Evolutionary conservation across 2,113 vertebrate species (phyloP), one percentile per base, ranked within the genome.

Genomic region (Amia ocellicauda): DNA sequence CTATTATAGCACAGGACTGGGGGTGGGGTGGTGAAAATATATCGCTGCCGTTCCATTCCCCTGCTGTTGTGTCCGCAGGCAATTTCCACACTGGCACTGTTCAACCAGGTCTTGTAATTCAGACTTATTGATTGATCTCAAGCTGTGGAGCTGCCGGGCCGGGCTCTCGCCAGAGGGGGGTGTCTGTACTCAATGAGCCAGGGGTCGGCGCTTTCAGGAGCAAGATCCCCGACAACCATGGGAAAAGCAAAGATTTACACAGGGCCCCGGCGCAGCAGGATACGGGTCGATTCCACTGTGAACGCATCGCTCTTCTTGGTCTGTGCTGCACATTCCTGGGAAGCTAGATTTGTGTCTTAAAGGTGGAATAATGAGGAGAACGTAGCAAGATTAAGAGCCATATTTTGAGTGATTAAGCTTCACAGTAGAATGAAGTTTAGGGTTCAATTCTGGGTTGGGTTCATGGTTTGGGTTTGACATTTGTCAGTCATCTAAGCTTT

Each of bases 71-170:
- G 23, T 47, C 69, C 66, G 60, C 45, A 50, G 64, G 52, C 73
- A 78, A 77, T 82, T 79, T 78, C 82, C 75, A 81, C 66, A 29
- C 59, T 65, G 61, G 62, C 74, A 76, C 66, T 61, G 63, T 74
- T 76, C 78, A 74, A 81, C 78, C 75, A 75, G 80, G 68, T 69
- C 80, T 73, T 71, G 69, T 83, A 80, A 80, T 84, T 82, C 69
- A 78, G 73, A 72, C 67, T 66, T 78, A 83, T 82, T 80, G 83
- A 84, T 85, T 81, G 78, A 73, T 78, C 69, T 56, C 74, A 74
- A 63, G 64, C 69, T 67, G 59, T 53, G 60, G 60, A 61, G 54
- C 70, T 68, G 71, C 59, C 64, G 78, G 76, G 78, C 80, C 75
- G 77, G 79, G 68, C 69, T 74, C 80, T 72, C 70, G 79, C 76